phyloP scores from a whole-genome alignment of 2,113 vertebrate genomes.

The Xenopus tropicalis region DNA sequence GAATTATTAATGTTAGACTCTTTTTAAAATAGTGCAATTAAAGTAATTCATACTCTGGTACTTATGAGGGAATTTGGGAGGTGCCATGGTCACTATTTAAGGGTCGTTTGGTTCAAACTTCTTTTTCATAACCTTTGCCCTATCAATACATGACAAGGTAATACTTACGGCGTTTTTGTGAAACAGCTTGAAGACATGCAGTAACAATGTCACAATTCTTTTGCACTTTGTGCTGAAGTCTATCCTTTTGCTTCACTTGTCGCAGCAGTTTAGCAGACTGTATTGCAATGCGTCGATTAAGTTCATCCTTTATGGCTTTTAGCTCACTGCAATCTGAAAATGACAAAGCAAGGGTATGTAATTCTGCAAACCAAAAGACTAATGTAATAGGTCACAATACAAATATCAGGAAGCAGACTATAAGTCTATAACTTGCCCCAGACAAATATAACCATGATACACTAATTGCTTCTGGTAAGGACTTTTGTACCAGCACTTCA shows the following conservation, averaged over 20 bases:
- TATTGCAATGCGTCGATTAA: conserved; percentile 76
- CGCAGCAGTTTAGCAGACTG: conserved; percentile 88
- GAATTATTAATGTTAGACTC: no score
- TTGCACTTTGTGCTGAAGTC: conserved; percentile 80
- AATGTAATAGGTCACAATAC: neutral
- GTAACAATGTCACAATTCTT: conserved; percentile 92
- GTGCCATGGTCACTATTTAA: no score
- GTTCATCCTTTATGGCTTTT: conserved; percentile 75
- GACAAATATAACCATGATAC: no score
- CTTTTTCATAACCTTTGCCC: no score
- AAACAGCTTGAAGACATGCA: conserved; percentile 89
- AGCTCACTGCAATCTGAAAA: conserved; percentile 74
- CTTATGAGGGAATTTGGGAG: no score
- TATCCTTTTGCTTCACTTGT: conserved; percentile 87
- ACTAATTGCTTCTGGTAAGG: no score
- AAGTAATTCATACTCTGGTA: no score
- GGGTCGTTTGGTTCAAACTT: no score
- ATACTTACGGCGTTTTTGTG: conserved; percentile 89
- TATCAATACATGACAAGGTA: neutral
- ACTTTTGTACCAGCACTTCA: no score
- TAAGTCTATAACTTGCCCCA: no score
- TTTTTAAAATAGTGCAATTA: no score
- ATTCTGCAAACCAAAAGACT: neutral
- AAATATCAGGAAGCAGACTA: no score
- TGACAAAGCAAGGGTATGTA: conserved; percentile 32